Conservation (phyloP, 2,888 invertebrate genomes). For the Vesta saturnalis region DNA sequence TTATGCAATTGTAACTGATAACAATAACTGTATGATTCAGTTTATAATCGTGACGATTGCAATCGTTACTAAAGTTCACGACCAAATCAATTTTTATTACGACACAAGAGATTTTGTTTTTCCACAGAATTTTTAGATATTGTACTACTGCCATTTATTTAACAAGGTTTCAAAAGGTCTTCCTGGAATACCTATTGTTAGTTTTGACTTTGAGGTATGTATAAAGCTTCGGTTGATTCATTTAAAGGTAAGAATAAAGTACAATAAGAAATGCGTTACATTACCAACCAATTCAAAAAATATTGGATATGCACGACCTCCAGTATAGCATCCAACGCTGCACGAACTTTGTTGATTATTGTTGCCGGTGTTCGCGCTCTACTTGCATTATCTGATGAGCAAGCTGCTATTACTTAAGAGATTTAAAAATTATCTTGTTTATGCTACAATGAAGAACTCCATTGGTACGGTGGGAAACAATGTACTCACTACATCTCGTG, state of each 20-base stretch:
- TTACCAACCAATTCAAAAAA: constrained; percentile 31
- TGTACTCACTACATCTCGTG: constrained; percentile 40
- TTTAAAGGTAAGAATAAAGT: constrained; percentile 24
- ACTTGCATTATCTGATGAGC: constrained; percentile 43
- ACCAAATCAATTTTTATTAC: constrained; percentile 5
- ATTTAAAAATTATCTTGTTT: constrained; percentile 32
- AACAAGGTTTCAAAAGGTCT: constrained; percentile 19
- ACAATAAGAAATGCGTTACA: constrained; percentile 35
- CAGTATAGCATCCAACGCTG: constrained; percentile 39
- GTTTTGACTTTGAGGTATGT: constrained; percentile 24
- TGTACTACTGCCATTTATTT: not conserved
- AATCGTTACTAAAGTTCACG: constrained; percentile 31
- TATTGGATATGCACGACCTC: constrained; percentile 43
- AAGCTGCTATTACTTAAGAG: constrained; percentile 40
- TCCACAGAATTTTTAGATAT: not conserved
- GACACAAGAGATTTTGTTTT: not conserved
- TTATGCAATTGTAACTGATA: constrained; percentile 27
- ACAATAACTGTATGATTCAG: constrained; percentile 26
- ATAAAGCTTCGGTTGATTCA: constrained; percentile 16
- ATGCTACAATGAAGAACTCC: constrained; percentile 16
- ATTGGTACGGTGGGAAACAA: constrained; percentile 43
- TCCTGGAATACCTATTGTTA: constrained; percentile 26
- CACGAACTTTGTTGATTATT: constrained; percentile 44
- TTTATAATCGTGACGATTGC: constrained; percentile 32
- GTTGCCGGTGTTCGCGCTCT: constrained; percentile 43